These are phyloP conservation scores for Ephestia elutella DNA, from an alignment of 1,140 invertebrate genomes.

Conservation along the genomic window DNA sequence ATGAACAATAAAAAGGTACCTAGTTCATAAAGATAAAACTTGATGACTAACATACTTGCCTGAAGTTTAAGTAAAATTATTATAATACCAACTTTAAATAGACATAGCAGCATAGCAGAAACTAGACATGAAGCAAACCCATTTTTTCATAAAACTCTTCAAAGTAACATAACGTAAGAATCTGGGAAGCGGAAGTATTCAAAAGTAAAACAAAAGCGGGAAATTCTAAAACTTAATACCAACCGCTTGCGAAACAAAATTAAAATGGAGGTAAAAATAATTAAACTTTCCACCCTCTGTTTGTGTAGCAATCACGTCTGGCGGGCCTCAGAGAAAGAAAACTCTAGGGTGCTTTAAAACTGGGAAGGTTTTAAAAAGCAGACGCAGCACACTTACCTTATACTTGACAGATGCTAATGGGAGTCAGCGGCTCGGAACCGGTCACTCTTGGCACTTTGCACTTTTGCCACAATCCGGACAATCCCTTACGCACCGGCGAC, in stretches of 20 bases:
- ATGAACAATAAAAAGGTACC: too few species aligned
- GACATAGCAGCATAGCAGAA: neutral
- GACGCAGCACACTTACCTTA: constrained; percentile 50
- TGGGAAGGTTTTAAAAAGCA: constrained; percentile 37
- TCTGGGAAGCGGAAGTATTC: neutral
- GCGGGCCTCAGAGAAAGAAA: constrained; percentile 20
- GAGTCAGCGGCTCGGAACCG: constrained; percentile 35
- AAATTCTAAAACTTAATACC: neutral
- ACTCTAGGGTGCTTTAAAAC: constrained; percentile 27
- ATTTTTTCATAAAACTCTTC: neutral
- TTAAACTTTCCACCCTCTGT: constrained; percentile 16
- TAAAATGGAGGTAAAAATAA: constrained; percentile 18
- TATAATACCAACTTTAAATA: too few species aligned
- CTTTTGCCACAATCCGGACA: constrained; percentile 54
- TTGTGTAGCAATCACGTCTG: constrained; percentile 18
- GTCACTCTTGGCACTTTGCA: constrained; percentile 42
- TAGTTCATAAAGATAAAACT: too few species aligned
- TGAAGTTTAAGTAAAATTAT: too few species aligned
- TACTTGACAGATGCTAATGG: constrained; percentile 58
- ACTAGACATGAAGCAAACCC: neutral
- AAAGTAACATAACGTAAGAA: neutral
- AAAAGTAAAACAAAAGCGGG: constrained; percentile 3
- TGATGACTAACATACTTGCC: too few species aligned
- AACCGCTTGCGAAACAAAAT: constrained; percentile 5
- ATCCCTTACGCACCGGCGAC: constrained; percentile 42